Evolutionary conservation across 2,888 invertebrate genomes (phyloP), one percentile per base, ranked within the genome.

Genomic region (Caradrina clavipalpis): DNA sequence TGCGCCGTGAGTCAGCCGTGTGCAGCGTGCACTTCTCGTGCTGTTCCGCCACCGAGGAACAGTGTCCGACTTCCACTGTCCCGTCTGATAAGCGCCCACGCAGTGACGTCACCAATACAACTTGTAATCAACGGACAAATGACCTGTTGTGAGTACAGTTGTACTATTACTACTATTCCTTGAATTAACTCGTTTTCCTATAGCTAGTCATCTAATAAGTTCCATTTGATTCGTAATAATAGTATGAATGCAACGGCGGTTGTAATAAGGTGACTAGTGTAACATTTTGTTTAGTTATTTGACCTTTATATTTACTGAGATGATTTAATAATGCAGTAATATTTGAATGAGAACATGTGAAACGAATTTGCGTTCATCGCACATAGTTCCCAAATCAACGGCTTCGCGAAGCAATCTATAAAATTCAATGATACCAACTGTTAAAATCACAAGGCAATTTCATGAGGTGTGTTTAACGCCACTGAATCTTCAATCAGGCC

Each of bases 1-100:
- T 82, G 86, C 80, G 86, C 78, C 76, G 84, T 89, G 90, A 90
- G 86, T 92, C 92, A 91, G 85, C 78, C 73, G 82, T 84, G 83
- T 88, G 85, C 75, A 70, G 72, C 60, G 69, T 76, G 78, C 83
- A 83, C 69, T 76, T 80, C 73, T 76, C 70, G 66, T 79, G 77
- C 81, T 80, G 51, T 63, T 51, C 67, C 67, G 73, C 70, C 76
- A 76, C 67, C 67, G 65, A 59, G 63, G 55, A 57, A 81, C 74
- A 62, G 58, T 71, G 66, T 69, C 70, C 79, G 63, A 69, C 77
- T 72, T 81, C 81, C 71, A 82, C 71, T 63, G 68, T 54, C 53
- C 71, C 54, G 62, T 55, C 69, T 75, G 83, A 83, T 84, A 80
- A 83, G 71, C 82, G 55, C 74, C 76, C 66, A 82, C 72, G 55